These are phyloP conservation scores for Danaus plexippus DNA, from an alignment of 1,140 invertebrate species.

Conservation along the genomic window DNA sequence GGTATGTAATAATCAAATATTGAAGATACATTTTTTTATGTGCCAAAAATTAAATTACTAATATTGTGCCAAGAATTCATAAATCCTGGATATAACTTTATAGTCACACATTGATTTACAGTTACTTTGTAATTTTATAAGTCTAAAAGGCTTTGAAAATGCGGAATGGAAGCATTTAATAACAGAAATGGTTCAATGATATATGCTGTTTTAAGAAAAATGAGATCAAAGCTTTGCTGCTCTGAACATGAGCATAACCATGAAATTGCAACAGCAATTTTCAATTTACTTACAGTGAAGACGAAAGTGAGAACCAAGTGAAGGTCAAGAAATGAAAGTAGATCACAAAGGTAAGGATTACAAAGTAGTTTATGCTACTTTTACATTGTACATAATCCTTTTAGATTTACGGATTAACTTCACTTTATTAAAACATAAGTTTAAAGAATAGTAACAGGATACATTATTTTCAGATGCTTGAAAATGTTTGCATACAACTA, in stretches of 20 bases:
- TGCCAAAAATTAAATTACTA: too few relatives aligned
- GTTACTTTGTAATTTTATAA: not conserved
- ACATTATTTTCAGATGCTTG: constrained; percentile 78
- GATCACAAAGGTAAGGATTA: constrained; percentile 39
- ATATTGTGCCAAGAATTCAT: too few relatives aligned
- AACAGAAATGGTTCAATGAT: constrained; percentile 85
- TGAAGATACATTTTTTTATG: too few relatives aligned
- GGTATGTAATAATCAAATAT: too few relatives aligned
- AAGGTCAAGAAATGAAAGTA: constrained; percentile 32
- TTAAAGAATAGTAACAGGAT: too few relatives aligned
- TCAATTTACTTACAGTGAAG: constrained; percentile 52
- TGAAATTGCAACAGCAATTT: constrained; percentile 81
- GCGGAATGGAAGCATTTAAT: constrained; percentile 79
- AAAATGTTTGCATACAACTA: constrained; percentile 88
- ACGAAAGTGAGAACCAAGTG: constrained; percentile 29
- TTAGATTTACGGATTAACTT: not conserved
- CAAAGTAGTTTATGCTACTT: too few relatives aligned
- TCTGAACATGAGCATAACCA: constrained; percentile 84
- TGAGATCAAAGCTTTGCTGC: constrained; percentile 84
- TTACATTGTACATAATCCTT: constrained; percentile 3
- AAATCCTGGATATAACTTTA: not conserved
- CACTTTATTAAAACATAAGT: constrained; percentile 9
- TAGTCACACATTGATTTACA: constrained; percentile 1
- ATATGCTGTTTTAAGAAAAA: constrained; percentile 80
- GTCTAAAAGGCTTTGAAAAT: constrained; percentile 60